A percentile compares a stretch with the other conserved stretches of the same genome.
phyloP scores from a whole-genome alignment of 2,888 invertebrate genomes.

The Cyrtodaria siliqua region DNA sequence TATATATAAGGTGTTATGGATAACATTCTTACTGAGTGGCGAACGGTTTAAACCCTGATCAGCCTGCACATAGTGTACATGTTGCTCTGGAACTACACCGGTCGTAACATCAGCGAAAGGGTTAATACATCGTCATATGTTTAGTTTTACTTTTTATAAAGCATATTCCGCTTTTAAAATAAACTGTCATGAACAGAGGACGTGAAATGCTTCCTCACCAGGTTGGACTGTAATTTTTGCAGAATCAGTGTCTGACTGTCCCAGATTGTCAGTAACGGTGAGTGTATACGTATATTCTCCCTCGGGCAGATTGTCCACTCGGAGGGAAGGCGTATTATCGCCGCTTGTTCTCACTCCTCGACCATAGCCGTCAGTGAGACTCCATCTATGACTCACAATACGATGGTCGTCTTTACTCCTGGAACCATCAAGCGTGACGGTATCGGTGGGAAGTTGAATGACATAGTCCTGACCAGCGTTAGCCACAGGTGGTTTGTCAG shows the following conservation, averaged over 20 bases:
- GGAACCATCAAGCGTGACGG: constrained; percentile 25
- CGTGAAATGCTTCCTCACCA: no score
- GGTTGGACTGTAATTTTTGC: constrained; percentile 31
- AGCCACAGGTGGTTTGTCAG: background rate
- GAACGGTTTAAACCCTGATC: no score
- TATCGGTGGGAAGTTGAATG: constrained; percentile 15
- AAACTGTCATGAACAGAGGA: no score
- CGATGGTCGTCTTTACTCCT: constrained; percentile 34
- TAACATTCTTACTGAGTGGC: no score
- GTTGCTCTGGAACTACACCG: no score
- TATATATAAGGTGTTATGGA: no score
- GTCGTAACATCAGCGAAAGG: no score
- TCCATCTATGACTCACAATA: constrained; percentile 36
- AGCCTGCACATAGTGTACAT: no score
- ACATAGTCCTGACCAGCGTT: constrained; percentile 12
- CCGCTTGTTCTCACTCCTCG: background rate
- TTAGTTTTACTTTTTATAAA: no score
- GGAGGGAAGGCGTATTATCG: background rate
- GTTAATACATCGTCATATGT: no score
- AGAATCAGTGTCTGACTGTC: constrained; percentile 38
- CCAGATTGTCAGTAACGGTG: constrained; percentile 35
- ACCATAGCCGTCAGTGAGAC: background rate
- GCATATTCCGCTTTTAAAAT: no score
- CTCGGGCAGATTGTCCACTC: constrained; percentile 14
- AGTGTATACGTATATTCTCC: constrained; percentile 41